A percentile compares a stretch with the other conserved stretches of the same genome.
phyloP scores from a whole-genome alignment of 1,140 invertebrate species.

The Ips nitidus region DNA sequence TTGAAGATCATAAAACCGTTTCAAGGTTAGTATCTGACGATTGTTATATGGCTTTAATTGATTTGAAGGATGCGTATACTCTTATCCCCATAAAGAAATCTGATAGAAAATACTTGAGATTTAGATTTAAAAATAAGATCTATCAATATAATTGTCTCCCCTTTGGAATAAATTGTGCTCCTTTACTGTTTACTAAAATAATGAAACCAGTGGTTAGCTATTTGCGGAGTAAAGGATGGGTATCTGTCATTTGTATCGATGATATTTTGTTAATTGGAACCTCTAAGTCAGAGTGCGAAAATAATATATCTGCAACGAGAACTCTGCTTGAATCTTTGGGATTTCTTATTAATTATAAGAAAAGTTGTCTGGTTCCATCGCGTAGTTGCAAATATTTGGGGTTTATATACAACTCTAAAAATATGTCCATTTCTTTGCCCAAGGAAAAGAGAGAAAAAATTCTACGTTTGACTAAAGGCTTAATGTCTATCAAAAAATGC shows the following conservation, averaged over 20 bases:
- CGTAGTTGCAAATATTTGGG: conserved; percentile 16
- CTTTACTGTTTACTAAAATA: conserved; percentile 41
- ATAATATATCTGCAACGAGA: conserved; percentile 9
- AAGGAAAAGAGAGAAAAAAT: too few species aligned
- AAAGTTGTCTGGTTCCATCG: conserved; percentile 13
- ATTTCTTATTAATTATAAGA: conserved; percentile 22
- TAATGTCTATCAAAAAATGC: too few species aligned
- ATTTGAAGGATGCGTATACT: conserved; percentile 46
- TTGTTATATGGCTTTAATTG: conserved; percentile 41
- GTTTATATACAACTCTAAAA: conserved; percentile 13
- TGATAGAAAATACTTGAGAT: conserved; percentile 39
- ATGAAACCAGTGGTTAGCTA: conserved; percentile 24
- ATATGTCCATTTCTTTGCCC: too few species aligned
- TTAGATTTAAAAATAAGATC: conserved; percentile 37
- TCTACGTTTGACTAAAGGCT: too few species aligned
- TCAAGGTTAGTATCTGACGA: conserved; percentile 31
- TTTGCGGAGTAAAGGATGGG: conserved; percentile 15
- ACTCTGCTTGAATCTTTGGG: conserved; percentile 12
- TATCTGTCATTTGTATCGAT: conserved; percentile 9
- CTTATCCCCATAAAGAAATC: conserved; percentile 20
- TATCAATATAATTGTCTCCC: conserved; percentile 41
- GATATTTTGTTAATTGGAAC: conserved; percentile 19
- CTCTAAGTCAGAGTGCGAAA: neutral
- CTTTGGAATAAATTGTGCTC: conserved; percentile 26
- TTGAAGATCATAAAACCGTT: conserved; percentile 22